These are phyloP conservation scores for Tiliqua scincoides DNA, from an alignment of 2,113 vertebrate genomes.

Conservation along the genomic window DNA sequence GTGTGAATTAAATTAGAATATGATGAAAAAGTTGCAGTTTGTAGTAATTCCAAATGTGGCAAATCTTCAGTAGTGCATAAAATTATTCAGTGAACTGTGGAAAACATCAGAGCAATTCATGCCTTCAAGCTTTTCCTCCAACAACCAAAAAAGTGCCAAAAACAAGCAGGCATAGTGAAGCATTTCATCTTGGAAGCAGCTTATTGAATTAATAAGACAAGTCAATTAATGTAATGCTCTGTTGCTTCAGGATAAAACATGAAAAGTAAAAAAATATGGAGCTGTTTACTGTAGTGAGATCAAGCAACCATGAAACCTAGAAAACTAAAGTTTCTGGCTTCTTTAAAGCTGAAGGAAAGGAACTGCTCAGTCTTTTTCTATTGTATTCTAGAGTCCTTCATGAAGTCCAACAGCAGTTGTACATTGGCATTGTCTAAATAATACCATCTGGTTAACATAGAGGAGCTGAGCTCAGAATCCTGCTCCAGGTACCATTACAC, in stretches of 20 bases:
- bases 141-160: conserved; percentile 71
- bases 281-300: conserved; percentile 74
- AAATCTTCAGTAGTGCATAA: conserved; percentile 75
- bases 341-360: conserved; percentile 54
- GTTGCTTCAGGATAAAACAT: conserved; percentile 81
- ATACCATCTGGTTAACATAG: no score
- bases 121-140: conserved; percentile 75
- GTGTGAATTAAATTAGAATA: conserved; percentile 79
- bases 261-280: conserved; percentile 74
- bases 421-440: not conserved
- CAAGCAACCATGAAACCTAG: conserved; percentile 66
- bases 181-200: conserved; percentile 78
- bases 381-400: conserved; percentile 18
- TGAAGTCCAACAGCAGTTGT: not conserved
- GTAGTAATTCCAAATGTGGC: conserved; percentile 74
- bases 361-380: conserved; percentile 1
- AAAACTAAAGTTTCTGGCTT: conserved; percentile 59
- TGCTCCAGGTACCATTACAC: no score
- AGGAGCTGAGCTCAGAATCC: no score
- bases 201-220: conserved; percentile 87
- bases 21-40: conserved; percentile 72
- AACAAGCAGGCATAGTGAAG: conserved; percentile 75
- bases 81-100: conserved; percentile 76
- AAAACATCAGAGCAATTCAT: conserved; percentile 75
- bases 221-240: conserved; percentile 84